A percentile compares a stretch with the other conserved stretches of the same genome.
Conservation (phyloP, 2,113 vertebrate species). For the Microtus ochrogaster region DNA sequence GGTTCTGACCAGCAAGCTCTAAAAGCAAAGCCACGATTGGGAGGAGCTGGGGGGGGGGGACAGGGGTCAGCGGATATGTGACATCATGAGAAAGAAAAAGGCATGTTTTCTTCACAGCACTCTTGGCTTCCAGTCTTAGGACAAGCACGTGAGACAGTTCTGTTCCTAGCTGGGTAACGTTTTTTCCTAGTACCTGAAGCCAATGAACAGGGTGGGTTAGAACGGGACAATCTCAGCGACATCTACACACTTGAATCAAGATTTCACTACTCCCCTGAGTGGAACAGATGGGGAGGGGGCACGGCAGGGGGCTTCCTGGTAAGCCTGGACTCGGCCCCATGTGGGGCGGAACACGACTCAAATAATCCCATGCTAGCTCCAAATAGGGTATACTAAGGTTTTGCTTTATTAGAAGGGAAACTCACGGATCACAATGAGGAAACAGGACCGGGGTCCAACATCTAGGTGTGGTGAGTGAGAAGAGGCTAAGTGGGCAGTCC, state of each 20-base stretch:
- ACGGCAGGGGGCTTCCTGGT: too few species aligned
- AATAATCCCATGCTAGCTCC: too few species aligned
- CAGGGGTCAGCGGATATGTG: background rate
- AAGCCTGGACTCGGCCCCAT: too few species aligned
- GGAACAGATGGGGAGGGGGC: too few species aligned
- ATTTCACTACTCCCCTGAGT: too few species aligned
- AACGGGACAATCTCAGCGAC: background rate
- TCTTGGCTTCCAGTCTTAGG: background rate
- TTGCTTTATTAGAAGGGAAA: too few species aligned
- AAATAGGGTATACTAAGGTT: too few species aligned
- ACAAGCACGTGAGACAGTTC: rapidly evolving
- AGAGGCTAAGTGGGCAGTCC: too few species aligned
- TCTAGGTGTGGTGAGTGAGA: too few species aligned
- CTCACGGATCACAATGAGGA: too few species aligned
- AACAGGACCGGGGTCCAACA: too few species aligned
- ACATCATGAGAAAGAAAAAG: rapidly evolving
- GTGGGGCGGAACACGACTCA: too few species aligned
- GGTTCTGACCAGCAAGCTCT: background rate
- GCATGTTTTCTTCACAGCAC: background rate
- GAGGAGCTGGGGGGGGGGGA: background rate
- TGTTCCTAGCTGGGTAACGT: background rate
- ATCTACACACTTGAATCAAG: background rate
- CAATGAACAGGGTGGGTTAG: background rate
- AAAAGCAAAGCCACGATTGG: background rate
- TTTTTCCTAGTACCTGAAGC: background rate